A percentile compares a stretch with the other conserved stretches of the same genome.
Conservation (phyloP, 2,113 vertebrate species). For the Oceanites oceanicus region DNA sequence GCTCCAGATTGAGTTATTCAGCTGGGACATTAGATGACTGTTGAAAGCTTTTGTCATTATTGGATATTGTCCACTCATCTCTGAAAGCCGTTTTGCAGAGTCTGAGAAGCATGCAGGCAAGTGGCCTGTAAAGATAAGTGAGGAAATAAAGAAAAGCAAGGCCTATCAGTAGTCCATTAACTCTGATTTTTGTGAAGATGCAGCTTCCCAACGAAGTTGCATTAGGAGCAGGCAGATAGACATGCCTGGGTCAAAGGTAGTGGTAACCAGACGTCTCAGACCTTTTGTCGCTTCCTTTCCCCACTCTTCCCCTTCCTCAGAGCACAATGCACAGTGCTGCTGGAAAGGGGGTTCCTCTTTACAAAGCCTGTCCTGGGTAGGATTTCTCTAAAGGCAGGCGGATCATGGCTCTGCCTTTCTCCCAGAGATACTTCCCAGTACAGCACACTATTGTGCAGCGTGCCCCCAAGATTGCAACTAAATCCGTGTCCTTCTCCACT, state of each 20-base stretch:
- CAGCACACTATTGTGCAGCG: not conserved
- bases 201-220: not conserved
- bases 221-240: not conserved
- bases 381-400: not conserved
- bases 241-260: not conserved
- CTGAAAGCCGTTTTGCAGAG: not conserved
- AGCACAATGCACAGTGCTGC: not conserved
- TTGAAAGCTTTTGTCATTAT: slow-evolving; percentile 41
- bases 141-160: not conserved
- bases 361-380: not conserved
- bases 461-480: not conserved
- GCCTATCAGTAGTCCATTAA: not conserved
- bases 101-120: not conserved
- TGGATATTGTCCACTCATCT: not conserved
- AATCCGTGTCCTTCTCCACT: not conserved
- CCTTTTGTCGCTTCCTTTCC: not conserved
- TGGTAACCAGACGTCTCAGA: not conserved
- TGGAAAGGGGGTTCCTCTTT: not conserved
- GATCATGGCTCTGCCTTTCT: not conserved
- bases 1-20: not conserved
- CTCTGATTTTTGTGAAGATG: not conserved
- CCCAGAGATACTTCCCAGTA: not conserved
- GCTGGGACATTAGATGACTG: not conserved
- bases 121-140: not conserved
- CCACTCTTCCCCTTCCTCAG: not conserved